Percentiles rank a stretch among this genome's conserved stretches.
Conservation (phyloP, 2,888 invertebrate genomes). For the Cheilosia scutellata region DNA sequence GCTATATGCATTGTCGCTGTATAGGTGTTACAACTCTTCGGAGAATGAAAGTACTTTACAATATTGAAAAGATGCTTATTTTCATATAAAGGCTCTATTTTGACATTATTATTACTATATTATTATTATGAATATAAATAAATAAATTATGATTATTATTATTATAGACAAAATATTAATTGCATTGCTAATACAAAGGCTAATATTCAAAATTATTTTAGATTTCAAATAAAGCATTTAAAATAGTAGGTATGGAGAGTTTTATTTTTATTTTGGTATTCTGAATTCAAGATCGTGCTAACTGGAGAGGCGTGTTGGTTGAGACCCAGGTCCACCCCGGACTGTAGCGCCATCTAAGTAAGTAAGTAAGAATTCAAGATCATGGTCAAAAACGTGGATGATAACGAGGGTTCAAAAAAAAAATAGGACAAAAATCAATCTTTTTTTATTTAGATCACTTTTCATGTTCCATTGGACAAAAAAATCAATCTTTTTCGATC, state of each 20-base stretch:
- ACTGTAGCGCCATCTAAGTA: too few relatives aligned
- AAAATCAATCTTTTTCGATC: too few relatives aligned
- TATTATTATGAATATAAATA: constrained; percentile 50
- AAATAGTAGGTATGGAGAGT: constrained; percentile 39
- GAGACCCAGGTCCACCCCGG: too few relatives aligned
- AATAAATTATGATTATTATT: constrained; percentile 55
- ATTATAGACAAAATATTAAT: constrained; percentile 52
- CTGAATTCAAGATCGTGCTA: not conserved
- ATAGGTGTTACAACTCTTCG: too few relatives aligned
- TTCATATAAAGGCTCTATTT: constrained; percentile 50
- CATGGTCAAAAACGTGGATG: too few relatives aligned
- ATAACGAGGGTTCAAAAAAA: too few relatives aligned
- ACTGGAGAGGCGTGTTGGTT: too few relatives aligned
- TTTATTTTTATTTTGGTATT: not conserved
- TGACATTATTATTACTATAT: constrained; percentile 53
- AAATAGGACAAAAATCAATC: too few relatives aligned
- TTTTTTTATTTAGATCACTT: too few relatives aligned
- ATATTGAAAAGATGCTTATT: constrained; percentile 31
- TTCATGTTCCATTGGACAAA: too few relatives aligned
- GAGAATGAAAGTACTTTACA: constrained; percentile 6
- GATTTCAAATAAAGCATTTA: constrained; percentile 70
- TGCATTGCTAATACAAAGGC: constrained; percentile 20
- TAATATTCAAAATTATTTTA: constrained; percentile 65
- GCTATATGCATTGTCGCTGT: too few relatives aligned
- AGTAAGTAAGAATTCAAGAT: too few relatives aligned